These are phyloP conservation scores for Leucoraja erinaceus DNA, from an alignment of 2,113 vertebrate genomes.

Conservation along the genomic window DNA sequence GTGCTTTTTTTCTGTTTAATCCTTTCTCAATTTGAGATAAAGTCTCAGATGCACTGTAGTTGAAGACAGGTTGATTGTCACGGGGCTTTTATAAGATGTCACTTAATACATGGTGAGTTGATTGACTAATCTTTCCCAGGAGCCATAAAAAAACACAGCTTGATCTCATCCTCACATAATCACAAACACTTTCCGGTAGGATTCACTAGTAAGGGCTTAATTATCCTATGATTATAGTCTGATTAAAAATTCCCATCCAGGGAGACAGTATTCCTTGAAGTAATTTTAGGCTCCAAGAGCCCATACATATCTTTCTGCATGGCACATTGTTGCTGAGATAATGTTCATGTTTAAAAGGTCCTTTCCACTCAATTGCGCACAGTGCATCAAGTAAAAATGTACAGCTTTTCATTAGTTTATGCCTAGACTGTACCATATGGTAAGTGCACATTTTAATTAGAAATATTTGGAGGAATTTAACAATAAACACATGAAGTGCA, in stretches of 20 bases:
- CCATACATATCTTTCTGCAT: no score
- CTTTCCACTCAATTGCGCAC: neutral
- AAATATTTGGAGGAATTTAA: neutral
- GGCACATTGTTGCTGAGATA: neutral
- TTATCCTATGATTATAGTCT: neutral
- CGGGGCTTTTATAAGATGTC: neutral
- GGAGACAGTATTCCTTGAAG: neutral
- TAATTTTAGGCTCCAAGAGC: no score
- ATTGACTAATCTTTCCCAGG: neutral
- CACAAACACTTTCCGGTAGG: neutral
- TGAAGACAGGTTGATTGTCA: neutral
- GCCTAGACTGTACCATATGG: neutral
- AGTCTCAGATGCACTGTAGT: neutral
- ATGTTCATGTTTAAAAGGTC: neutral
- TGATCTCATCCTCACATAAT: neutral
- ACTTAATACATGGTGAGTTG: neutral
- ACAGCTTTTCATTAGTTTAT: neutral
- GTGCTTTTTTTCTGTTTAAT: neutral
- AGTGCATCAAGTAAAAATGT: conserved; percentile 3
- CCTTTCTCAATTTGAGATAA: neutral
- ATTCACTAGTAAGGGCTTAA: neutral
- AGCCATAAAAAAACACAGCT: no score
- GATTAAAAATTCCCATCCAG: neutral
- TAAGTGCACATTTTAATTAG: neutral
- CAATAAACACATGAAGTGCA: neutral